Percentiles rank a stretch among this genome's conserved stretches.
phyloP scores from a whole-genome alignment of 2,888 invertebrate genomes.

The Molorchus minor region DNA sequence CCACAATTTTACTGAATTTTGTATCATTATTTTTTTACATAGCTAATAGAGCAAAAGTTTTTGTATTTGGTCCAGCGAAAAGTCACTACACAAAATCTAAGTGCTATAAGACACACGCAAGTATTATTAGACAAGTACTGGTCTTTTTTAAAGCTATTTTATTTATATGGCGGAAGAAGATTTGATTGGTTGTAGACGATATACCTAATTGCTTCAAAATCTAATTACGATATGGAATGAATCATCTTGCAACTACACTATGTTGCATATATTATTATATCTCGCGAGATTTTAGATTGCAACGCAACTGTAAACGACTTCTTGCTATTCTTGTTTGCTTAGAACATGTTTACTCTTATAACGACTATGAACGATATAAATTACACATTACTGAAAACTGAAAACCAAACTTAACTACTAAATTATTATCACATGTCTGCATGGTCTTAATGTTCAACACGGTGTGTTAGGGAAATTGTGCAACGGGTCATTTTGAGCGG shows the following conservation, averaged over 20 bases:
- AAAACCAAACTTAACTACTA: conserved; percentile 26
- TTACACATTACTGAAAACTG: conserved; percentile 31
- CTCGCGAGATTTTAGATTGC: conserved; percentile 39
- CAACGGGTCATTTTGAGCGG: conserved; percentile 8
- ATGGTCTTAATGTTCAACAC: conserved; percentile 11
- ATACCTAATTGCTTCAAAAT: conserved; percentile 12
- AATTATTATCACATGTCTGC: conserved; percentile 24
- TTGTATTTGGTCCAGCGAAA: too few species aligned
- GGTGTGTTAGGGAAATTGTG: conserved; percentile 8
- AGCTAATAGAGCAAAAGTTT: too few species aligned
- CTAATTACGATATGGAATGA: conserved; percentile 17
- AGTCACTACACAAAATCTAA: too few species aligned
- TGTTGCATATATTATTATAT: conserved; percentile 38
- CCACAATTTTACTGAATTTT: too few species aligned
- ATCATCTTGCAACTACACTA: conserved; percentile 13
- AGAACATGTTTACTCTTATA: conserved; percentile 29
- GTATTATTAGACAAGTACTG: too few species aligned
- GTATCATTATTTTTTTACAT: too few species aligned
- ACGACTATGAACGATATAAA: conserved; percentile 24
- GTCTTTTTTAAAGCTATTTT: too few species aligned
- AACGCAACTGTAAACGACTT: conserved; percentile 36
- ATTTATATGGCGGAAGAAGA: too few species aligned
- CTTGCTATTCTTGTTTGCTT: conserved; percentile 25
- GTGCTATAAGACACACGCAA: too few species aligned
- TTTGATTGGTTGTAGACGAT: too few species aligned